A percentile compares a stretch with the other conserved stretches of the same genome.
These are phyloP conservation scores for Sinocyclocheilus rhinocerous DNA, from an alignment of 2,113 vertebrate genomes.

Conservation along the genomic window DNA sequence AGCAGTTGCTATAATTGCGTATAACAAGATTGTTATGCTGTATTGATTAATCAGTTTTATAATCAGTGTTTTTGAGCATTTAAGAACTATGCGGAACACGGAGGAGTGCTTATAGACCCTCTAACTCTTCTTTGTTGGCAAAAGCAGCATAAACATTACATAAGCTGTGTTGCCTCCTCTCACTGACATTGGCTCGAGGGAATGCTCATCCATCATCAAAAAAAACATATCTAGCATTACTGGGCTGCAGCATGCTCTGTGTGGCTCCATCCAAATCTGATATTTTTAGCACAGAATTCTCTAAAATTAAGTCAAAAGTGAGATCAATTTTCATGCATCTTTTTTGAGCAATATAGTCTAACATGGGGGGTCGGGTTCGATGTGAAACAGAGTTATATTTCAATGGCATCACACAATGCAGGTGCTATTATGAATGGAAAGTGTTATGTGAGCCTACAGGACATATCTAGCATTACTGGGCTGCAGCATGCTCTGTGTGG, in stretches of 20 bases:
- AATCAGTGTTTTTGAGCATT: not conserved
- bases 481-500: not conserved
- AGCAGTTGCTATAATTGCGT: not conserved
- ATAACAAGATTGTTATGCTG: not conserved
- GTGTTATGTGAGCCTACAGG: constrained; percentile 28
- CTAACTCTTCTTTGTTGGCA: not conserved
- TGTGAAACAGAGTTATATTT: constrained; percentile 17
- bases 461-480: not conserved
- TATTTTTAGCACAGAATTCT: constrained; percentile 1
- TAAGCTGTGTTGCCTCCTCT: not conserved
- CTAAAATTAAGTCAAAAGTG: not conserved
- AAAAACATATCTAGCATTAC: not conserved
- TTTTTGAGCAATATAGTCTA: not conserved
- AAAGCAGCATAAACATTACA: constrained; percentile 32
- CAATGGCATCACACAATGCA: not conserved
- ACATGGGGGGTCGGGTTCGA: not conserved
- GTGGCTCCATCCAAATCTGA: constrained; percentile 2
- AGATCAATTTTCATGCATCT: constrained; percentile 9
- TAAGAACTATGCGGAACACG: not conserved
- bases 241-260: not conserved
- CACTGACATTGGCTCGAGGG: not conserved
- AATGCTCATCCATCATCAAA: constrained; percentile 29
- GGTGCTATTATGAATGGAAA: constrained; percentile 31
- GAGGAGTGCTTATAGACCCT: not conserved
- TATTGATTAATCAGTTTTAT: not conserved